Conservation (phyloP, 2,797 vertebrate species). For the Sebastes steindachneri region DNA sequence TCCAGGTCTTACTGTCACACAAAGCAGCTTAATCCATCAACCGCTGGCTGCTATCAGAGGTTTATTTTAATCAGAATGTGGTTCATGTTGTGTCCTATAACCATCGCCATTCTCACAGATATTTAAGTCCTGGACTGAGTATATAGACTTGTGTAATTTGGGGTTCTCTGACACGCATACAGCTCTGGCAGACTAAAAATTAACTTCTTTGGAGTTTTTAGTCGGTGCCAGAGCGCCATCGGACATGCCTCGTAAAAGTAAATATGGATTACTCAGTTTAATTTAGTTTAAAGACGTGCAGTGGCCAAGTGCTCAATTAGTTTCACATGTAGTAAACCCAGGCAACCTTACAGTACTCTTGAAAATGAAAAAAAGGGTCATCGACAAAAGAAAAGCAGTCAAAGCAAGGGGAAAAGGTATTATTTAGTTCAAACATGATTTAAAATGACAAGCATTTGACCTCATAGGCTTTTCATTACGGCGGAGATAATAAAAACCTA, state of each 20-base stretch:
- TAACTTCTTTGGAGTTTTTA: background rate
- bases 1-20: slow-evolving; percentile 30
- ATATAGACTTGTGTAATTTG: background rate
- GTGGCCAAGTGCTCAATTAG: background rate
- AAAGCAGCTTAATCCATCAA: slow-evolving; percentile 36
- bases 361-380: background rate
- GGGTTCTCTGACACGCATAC: background rate
- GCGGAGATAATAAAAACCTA: background rate
- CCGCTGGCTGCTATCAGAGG: background rate
- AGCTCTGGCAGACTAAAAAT: background rate
- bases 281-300: background rate
- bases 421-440: background rate
- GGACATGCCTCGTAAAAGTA: background rate
- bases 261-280: slow-evolving; percentile 1
- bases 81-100: background rate
- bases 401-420: background rate
- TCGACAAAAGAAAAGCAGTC: background rate
- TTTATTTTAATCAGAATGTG: background rate
- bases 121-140: background rate
- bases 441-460: background rate
- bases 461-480: background rate
- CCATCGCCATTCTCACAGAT: background rate
- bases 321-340: background rate
- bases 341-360: background rate
- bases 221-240: background rate